Evolutionary conservation across 2,797 vertebrate genomes (phyloP), one percentile per base, ranked within the genome.

Genomic region (Cynopterus sphinx): DNA sequence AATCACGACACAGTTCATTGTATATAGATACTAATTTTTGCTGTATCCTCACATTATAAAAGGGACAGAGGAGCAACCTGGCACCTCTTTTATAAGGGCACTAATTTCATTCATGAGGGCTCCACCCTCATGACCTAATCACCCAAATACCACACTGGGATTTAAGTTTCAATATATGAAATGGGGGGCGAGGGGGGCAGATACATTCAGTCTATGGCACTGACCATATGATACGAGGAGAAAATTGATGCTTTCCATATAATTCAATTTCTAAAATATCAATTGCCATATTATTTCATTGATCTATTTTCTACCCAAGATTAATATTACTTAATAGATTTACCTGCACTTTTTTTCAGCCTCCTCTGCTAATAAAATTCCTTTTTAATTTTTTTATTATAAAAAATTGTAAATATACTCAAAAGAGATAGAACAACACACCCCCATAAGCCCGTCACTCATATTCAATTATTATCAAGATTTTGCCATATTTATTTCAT

Each of bases 401-500:
- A 85, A 86, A 91, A 63, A 93, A 61, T 55, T 96, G 2, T 71
- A 88, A 82, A 81, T 65, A 53, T 11, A 43, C 24, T 94, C 6
- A 92, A 79, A 59, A 41, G 19, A 87, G 33, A 46, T 61, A 84
- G 59, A 71, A 33, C 53, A 94, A 65, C 8, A 53, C 75, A 74
- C 6, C 2, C 41, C 2, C 22, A 24, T 89, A 15, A 78, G 24
- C 57, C 43, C 22, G 31, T 89, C n/a, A 28, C 57, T 94, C 36
- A 86, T 31, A 63, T 82, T 92, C 31, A 68, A 0, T 43, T 77
- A 6, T 92, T 90, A 90, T 5, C 24, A 86, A n/a, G 19, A 59
- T 61, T 94, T 92, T 90, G 33, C 57, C 53, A 59, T 21, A 77
- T 70, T 93, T 70, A n/a, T 96, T 91, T 92, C 57, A 86, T 93